Percentiles rank a stretch among this genome's conserved stretches.
These are phyloP conservation scores for Malurus cyaneus DNA, from an alignment of 2,113 vertebrate genomes.

Conservation along the genomic window DNA sequence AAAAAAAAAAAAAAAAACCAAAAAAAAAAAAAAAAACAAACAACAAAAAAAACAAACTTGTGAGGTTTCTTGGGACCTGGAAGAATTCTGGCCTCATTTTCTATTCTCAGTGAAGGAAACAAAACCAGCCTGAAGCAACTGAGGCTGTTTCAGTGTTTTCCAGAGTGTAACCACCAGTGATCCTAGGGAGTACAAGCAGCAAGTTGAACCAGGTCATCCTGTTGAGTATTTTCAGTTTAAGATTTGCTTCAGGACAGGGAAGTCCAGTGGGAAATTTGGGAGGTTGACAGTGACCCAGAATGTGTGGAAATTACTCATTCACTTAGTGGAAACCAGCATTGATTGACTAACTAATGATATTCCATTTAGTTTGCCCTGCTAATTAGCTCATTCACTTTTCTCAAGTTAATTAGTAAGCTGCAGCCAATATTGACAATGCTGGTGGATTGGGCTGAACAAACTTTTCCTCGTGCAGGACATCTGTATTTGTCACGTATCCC, in stretches of 20 bases:
- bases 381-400: slow-evolving; percentile 48
- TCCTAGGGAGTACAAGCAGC: background rate
- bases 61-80: background rate
- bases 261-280: background rate
- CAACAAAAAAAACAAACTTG: background rate
- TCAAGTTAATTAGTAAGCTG: slow-evolving; percentile 43
- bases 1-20: too few species aligned
- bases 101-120: background rate
- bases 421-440: slow-evolving; percentile 42
- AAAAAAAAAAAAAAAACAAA: too few species aligned
- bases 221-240: background rate
- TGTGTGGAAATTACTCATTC: slow-evolving; percentile 1
- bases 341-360: slow-evolving; percentile 51
- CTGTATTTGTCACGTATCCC: background rate
- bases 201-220: background rate
- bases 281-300: background rate
- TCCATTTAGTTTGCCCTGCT: slow-evolving; percentile 42
- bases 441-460: slow-evolving; percentile 1
- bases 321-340: slow-evolving; percentile 8
- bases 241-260: background rate
- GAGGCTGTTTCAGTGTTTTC: background rate
- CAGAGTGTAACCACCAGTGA: background rate
- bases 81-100: background rate
- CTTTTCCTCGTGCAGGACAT: slow-evolving; percentile 17
- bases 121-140: background rate